Base-by-base conservation (phyloP, 2,888 invertebrate species). In the Drosophila parthenogenetica region DNA sequence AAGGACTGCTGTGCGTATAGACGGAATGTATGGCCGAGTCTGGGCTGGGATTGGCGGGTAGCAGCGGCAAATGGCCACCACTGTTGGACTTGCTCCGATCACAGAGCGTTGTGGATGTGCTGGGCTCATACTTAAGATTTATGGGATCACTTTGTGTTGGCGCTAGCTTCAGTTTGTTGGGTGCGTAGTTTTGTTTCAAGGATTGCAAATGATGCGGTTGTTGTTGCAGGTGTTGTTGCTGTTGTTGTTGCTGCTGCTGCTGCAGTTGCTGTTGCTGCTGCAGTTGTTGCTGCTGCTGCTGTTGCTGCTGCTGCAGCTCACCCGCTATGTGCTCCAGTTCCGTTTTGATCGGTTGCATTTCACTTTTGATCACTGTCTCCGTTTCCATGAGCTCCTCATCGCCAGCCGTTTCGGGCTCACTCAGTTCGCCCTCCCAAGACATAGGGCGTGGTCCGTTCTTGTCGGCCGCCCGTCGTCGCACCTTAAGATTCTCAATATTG, bases 341-440 rank as follows among this genome's bases (percentile, higher is more conserved):
- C 0, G 90, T 85, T 64, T 91, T 91, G 5, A 90, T 84, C 11
- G 73, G 76, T 4, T 73, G 79, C 68, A 78, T 40, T 67, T 90
- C 90, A 40, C 88, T 86, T 60, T 91, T 91, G 48, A 91, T 89
- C 5, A 90, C 83, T 35, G 90, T 81, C 60, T 92, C 92, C 4
- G 91, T 91, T 50, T 93, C 93, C 92, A 93, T 92, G 16, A 91
- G 93, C 92, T 94, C 94, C 10, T 89, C 80, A 50, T 89, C 50
- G 42, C 16, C 58, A n/a, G 45, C 50, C 37, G 85, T 82, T 77
- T 97, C 97, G n/a, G 96, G 95, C 90, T 98, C 98, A 2, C 97
- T 97, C 11, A 98, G 94, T 91, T 97, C 97, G 8, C 98, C 98
- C 92, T 98, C 98, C 98, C 98, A 98, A 7, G 97, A 97, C 98